phyloP scores from a whole-genome alignment of 2,113 vertebrate species.

The Thermophis baileyi region DNA sequence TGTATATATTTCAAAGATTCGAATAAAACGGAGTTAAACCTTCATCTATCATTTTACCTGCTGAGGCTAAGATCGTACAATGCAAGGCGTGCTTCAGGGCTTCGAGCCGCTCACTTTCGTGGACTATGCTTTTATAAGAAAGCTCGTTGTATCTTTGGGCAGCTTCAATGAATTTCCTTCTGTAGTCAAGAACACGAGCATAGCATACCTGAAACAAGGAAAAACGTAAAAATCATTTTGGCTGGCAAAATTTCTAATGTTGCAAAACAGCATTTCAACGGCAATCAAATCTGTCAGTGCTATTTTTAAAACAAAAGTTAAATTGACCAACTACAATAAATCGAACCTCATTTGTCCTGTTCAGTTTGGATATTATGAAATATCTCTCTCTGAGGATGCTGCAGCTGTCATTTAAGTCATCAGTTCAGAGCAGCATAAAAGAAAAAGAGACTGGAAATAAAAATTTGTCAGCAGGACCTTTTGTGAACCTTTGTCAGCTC shows the following conservation, averaged over 20 bases:
- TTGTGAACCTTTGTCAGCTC: not conserved
- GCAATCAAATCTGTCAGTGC: not conserved
- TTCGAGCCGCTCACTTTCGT: conserved; percentile 92
- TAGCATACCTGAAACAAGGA: conserved; percentile 84
- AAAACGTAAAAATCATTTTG: conserved; percentile 4
- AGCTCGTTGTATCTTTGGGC: conserved; percentile 97
- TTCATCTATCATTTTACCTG: conserved; percentile 73
- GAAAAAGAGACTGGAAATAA: not conserved
- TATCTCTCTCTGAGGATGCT: not conserved
- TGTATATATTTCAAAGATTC: not conserved
- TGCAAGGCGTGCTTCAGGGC: conserved; percentile 95
- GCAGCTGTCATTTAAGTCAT: too few species aligned
- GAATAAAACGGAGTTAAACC: not conserved
- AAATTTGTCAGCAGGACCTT: not conserved
- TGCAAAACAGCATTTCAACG: not conserved
- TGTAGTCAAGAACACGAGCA: conserved; percentile 94
- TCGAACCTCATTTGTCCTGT: not conserved
- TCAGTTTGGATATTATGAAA: not conserved
- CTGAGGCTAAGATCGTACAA: conserved; percentile 96
- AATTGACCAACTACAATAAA: not conserved
- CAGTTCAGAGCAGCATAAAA: not conserved
- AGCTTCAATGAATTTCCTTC: conserved; percentile 98
- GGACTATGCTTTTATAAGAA: conserved; percentile 96
- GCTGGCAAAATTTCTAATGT: not conserved
- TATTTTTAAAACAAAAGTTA: not conserved